A percentile compares a stretch with the other conserved stretches of the same genome.
phyloP scores from a whole-genome alignment of 2,888 invertebrate genomes.

The Crocallis elinguaria region DNA sequence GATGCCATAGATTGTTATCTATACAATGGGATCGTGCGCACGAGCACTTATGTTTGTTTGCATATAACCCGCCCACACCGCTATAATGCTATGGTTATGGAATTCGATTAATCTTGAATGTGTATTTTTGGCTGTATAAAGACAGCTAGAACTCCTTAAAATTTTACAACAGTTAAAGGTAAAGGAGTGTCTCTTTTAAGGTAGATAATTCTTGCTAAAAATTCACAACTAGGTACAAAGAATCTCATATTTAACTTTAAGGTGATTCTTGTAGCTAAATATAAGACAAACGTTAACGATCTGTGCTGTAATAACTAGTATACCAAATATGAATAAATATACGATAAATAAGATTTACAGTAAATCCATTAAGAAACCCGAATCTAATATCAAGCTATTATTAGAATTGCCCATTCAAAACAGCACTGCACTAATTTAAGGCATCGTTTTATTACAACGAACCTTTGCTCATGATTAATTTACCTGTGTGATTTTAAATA shows the following conservation, averaged over 20 bases:
- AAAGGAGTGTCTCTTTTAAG: no score
- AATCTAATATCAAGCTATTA: background rate
- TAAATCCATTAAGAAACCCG: background rate
- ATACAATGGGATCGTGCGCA: constrained; percentile 32
- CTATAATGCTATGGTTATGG: constrained; percentile 11
- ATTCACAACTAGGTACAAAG: no score
- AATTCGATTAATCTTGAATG: constrained; percentile 6
- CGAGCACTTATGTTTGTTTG: constrained; percentile 9
- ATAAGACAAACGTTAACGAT: no score
- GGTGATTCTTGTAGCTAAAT: no score
- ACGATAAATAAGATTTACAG: no score
- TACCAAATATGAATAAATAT: no score
- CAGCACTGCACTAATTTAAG: constrained; percentile 5
- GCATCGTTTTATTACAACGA: background rate
- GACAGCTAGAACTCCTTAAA: no score
- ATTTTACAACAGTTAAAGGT: no score
- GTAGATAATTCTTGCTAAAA: no score
- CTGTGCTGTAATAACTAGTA: no score
- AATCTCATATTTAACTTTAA: no score
- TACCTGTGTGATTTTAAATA: background rate
- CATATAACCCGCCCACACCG: constrained; percentile 16
- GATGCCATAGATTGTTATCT: constrained; percentile 18
- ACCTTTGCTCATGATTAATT: background rate
- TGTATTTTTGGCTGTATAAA: background rate
- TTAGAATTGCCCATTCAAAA: background rate